Conservation (phyloP, 1,140 invertebrate genomes). For the Diabrotica undecimpunctata region DNA sequence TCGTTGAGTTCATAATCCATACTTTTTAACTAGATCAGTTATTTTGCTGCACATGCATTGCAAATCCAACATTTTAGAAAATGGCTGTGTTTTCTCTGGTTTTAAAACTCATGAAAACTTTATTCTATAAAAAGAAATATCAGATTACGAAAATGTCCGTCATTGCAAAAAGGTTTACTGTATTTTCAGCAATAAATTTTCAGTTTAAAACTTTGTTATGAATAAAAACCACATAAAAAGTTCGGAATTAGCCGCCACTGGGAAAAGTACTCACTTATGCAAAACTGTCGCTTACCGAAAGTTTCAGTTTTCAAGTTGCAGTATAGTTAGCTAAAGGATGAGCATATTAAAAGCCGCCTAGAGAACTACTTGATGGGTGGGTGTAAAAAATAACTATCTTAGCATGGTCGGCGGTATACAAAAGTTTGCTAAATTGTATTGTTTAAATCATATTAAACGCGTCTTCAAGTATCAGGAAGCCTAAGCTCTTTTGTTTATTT, state of each 20-base stretch:
- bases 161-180: not conserved
- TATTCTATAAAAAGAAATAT: not conserved
- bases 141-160: not conserved
- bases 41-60: too few species aligned
- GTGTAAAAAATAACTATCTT: not conserved
- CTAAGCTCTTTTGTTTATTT: too few species aligned
- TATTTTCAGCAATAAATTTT: slow-evolving; percentile 1
- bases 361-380: not conserved
- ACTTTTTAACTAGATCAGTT: too few species aligned
- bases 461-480: too few species aligned
- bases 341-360: slow-evolving; percentile 8
- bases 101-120: too few species aligned
- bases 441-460: too few species aligned
- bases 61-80: too few species aligned
- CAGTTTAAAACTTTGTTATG: slow-evolving; percentile 2
- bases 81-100: too few species aligned
- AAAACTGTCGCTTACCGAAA: slow-evolving; percentile 20
- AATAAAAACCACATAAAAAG: slow-evolving; percentile 7
- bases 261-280: slow-evolving; percentile 19
- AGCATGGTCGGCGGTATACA: not conserved
- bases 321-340: slow-evolving; percentile 16
- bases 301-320: slow-evolving; percentile 20
- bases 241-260: slow-evolving; percentile 6
- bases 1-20: too few species aligned
- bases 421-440: too few species aligned